Evolutionary conservation across 2,797 vertebrate genomes (phyloP), one percentile per base, ranked within the genome.

Genomic region (Fistularia commersonii): DNA sequence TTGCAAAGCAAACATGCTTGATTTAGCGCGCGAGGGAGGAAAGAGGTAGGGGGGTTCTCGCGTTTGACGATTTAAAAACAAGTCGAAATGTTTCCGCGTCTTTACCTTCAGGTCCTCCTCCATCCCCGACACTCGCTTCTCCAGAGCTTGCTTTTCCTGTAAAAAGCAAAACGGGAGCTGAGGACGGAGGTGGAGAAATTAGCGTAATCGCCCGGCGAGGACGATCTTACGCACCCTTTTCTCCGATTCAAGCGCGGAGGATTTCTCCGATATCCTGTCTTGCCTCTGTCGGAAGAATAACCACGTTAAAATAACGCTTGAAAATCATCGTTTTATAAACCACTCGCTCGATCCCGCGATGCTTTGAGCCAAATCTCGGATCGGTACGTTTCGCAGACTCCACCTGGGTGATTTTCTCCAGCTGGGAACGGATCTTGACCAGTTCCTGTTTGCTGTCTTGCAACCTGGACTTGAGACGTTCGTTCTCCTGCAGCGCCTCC

Each of bases 81-180:
- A 11, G 39, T 39, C 48, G 1, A 31, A 40, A 56, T 35, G 34
- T 33, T 55, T 53, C 33, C 40, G 41, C n/a, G 12, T 12, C 75
- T 83, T 85, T 92, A 98, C 97, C 95, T 99, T 98, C 82, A 98
- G 74, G 62, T 98, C 96, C 56, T 95, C 96, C 56, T 98, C 94
- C 96, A 99, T 98, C 80, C 96, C 92, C 0, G 95, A 95, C 69
- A 98, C 95, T 76, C 87, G 94, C 80, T 94, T 93, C 81, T 97
- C 95, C 71, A 99, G 86, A 67, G 85, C 91, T 76, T 94, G 89
- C 72, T 95, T 96, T 85, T 97, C 96, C 96, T 98, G 84, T 64
- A 58, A 59, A 61, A 45, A 58, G 58, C 56, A 15, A 55, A 53
- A 10, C 47, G 64, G 23, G 2, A 44, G 31, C 45, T 49, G 32